phyloP scores from a whole-genome alignment of 2,888 invertebrate species.

The Rhaphigaster nebulosa region DNA sequence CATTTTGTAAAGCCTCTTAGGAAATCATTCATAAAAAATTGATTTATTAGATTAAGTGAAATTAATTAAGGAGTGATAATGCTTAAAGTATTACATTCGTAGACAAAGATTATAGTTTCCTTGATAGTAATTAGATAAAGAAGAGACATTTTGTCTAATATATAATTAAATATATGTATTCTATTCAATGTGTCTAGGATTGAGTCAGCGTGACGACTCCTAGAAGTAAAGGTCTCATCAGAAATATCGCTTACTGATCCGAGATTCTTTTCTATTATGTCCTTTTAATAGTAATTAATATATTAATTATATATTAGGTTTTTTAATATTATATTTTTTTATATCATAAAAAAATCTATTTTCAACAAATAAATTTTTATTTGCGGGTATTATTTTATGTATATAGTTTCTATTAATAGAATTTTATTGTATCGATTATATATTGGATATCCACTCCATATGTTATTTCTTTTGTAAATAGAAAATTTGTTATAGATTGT shows the following conservation, averaged over 20 bases:
- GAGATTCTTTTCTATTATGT: neutral
- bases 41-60: slow-evolving; percentile 14
- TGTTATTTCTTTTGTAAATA: slow-evolving; percentile 57
- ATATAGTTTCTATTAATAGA: slow-evolving; percentile 40
- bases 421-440: slow-evolving; percentile 35
- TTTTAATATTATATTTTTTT: slow-evolving; percentile 56
- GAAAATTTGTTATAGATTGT: slow-evolving; percentile 49
- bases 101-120: slow-evolving; percentile 47
- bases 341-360: slow-evolving; percentile 26
- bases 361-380: slow-evolving; percentile 50
- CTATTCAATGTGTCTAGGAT: slow-evolving; percentile 18
- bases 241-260: neutral
- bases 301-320: slow-evolving; percentile 52
- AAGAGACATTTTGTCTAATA: slow-evolving; percentile 19
- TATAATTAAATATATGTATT: slow-evolving; percentile 32
- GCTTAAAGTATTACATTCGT: slow-evolving; percentile 53
- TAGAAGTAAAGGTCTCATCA: neutral
- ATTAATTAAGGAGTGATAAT: slow-evolving; percentile 50
- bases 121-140: slow-evolving; percentile 24
- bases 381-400: slow-evolving; percentile 52
- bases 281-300: neutral
- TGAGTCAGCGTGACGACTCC: neutral
- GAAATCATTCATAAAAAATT: slow-evolving; percentile 1
- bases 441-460: slow-evolving; percentile 28
- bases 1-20: slow-evolving; percentile 35